Base-by-base conservation (phyloP, 1,140 invertebrate genomes). In the Drosophila funebris region DNA sequence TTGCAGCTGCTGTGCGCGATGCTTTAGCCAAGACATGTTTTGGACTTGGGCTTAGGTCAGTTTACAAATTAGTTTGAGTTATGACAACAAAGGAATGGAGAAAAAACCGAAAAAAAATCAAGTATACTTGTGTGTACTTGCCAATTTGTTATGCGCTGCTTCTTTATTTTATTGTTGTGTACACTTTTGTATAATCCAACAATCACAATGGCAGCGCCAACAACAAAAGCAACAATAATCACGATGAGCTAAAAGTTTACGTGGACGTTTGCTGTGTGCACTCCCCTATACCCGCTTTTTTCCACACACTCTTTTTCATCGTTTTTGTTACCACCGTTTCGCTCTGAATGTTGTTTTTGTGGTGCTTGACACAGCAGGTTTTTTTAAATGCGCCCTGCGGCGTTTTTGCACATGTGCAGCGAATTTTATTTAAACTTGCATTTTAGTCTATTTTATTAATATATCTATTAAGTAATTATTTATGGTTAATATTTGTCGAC, bases 221-320 rank as follows among this genome's bases (percentile, higher is more conserved):
- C 29, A 60, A 33, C 31, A 44, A 31, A 22, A 60, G 27, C 31
- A 54, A 66, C 57, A 43, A 87, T 60, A 75, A 80, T 37, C 61
- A 71, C 69, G 37, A 14, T 67, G 8, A 88, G 78, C 77, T 87
- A 88, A 87, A 87, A 87, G 82, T 87, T 87, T 87, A 87, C 82
- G 82, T 87, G 82, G 82, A 87, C 82, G 78, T 87, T 87, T 82
- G 73, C 69, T 70, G 62, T 64, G 62, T 37, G 14, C 50, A 39
- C 56, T 37, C 37, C 61, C 39, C 48, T 46, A 27, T 50, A 14
- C 27, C 39, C 27, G 16, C 53, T 64, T 48, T 9, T 48, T 41
- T 20, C 48, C 41, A 14, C 48, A 31, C 67, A 20, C 20, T 54
- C 29, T 62, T 50, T 41, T 67, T 79, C 52, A 63, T 56, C 44